phyloP scores from a whole-genome alignment of 1,140 invertebrate genomes.

The Bombus fervidus region DNA sequence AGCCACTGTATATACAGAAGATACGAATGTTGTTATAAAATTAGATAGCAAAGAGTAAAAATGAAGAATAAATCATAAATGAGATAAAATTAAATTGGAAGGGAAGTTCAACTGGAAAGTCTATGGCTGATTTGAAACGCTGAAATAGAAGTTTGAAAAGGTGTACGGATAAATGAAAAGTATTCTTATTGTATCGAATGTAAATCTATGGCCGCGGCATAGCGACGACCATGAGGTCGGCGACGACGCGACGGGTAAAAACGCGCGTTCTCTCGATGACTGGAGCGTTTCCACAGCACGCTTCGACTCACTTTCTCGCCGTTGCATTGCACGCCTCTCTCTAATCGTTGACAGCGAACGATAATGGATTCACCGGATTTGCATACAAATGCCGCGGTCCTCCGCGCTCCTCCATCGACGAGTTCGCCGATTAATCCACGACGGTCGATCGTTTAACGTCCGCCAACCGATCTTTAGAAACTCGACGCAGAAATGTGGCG shows the following conservation, averaged over 20 bases:
- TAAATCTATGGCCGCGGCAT: background rate
- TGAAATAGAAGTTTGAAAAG: background rate
- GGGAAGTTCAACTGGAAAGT: too few species aligned
- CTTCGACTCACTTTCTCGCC: background rate
- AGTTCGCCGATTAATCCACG: slow-evolving; percentile 25
- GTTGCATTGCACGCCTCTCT: background rate
- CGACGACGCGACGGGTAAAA: background rate
- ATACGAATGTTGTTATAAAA: too few species aligned
- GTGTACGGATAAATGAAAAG: too few species aligned
- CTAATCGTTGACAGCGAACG: slow-evolving; percentile 33
- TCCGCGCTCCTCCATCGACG: background rate
- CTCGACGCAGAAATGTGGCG: background rate
- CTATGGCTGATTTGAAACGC: too few species aligned
- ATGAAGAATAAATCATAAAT: too few species aligned
- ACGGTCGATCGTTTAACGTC: slow-evolving; percentile 20
- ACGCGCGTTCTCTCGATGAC: background rate
- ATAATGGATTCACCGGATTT: slow-evolving; percentile 36
- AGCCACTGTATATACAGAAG: too few species aligned
- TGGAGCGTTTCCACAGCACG: background rate
- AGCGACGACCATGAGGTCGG: background rate
- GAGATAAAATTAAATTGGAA: too few species aligned
- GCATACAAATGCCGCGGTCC: slow-evolving; percentile 28
- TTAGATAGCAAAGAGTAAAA: too few species aligned
- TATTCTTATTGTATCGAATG: too few species aligned
- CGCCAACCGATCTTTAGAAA: background rate